Evolutionary conservation across 2,888 invertebrate genomes (phyloP).

Genomic region (Loripinus fragilis): DNA sequence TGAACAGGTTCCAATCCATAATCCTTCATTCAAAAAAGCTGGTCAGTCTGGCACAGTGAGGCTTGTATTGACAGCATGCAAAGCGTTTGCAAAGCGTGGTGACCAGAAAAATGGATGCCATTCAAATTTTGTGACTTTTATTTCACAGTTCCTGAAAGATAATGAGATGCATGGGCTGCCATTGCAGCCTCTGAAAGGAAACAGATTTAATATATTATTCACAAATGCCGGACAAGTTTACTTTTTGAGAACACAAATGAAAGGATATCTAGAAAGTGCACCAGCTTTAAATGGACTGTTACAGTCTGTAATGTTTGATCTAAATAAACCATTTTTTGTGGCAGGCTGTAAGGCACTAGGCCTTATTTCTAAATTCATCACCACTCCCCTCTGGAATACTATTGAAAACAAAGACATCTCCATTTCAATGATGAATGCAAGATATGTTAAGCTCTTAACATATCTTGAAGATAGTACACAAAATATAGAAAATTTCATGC

Average conservation of each 20-base stretch:
- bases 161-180: conserved; percentile 4
- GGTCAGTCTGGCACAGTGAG: not conserved
- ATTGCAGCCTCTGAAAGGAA: conserved; percentile 17
- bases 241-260: conserved; percentile 10
- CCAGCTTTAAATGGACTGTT: conserved; percentile 20
- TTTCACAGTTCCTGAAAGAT: not conserved
- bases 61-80: not conserved
- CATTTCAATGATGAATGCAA: conserved; percentile 30
- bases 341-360: conserved; percentile 37
- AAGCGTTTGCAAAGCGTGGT: conserved; percentile 9
- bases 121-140: conserved; percentile 13
- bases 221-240: conserved; percentile 30
- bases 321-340: conserved; percentile 3
- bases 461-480: conserved; percentile 19
- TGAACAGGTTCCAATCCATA: conserved; percentile 10
- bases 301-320: conserved; percentile 23
- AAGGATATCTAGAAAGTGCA: conserved; percentile 15
- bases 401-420: conserved; percentile 27
- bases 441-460: conserved; percentile 34
- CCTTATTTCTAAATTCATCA: conserved; percentile 25
- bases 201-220: conserved; percentile 29
- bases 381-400: conserved; percentile 33
- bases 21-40: not conserved
- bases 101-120: conserved; percentile 31
- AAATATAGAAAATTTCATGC: conserved; percentile 29